Percentiles rank a stretch among this genome's conserved stretches.
Conservation (phyloP, 2,113 vertebrate species). For the Hemiprocne comata region DNA sequence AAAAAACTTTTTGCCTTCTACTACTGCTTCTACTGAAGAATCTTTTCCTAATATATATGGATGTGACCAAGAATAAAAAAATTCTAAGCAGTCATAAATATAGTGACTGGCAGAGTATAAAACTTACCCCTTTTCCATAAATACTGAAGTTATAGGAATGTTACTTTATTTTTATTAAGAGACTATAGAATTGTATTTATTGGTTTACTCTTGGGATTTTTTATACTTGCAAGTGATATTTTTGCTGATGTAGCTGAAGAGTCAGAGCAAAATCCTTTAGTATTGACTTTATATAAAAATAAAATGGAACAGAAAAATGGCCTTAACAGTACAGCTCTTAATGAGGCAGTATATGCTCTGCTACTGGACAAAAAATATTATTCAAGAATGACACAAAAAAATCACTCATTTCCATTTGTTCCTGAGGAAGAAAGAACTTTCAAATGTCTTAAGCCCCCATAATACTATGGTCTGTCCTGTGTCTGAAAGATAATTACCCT, state of each 20-base stretch:
- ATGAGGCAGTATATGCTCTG: neutral
- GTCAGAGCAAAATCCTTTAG: too few relatives aligned
- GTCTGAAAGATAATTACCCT: constrained; percentile 1
- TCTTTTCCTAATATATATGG: neutral
- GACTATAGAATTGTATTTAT: too few relatives aligned
- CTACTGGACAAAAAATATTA: neutral
- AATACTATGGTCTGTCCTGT: neutral
- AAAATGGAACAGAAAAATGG: neutral
- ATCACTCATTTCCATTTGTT: neutral
- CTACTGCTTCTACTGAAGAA: neutral
- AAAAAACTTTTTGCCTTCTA: neutral
- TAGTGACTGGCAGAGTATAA: neutral
- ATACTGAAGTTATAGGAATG: neutral
- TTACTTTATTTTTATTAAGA: neutral
- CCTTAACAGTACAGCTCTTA: neutral
- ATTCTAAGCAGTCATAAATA: neutral
- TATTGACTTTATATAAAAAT: neutral
- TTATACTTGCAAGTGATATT: too few relatives aligned
- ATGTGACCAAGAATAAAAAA: neutral
- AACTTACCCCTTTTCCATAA: neutral
- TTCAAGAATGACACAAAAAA: neutral
- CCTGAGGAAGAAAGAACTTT: constrained; percentile 2
- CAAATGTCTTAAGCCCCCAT: neutral
- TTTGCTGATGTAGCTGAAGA: too few relatives aligned
- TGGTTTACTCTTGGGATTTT: too few relatives aligned